phyloP scores from a whole-genome alignment of 1,140 invertebrate species.

The Eupristina koningsbergeri region DNA sequence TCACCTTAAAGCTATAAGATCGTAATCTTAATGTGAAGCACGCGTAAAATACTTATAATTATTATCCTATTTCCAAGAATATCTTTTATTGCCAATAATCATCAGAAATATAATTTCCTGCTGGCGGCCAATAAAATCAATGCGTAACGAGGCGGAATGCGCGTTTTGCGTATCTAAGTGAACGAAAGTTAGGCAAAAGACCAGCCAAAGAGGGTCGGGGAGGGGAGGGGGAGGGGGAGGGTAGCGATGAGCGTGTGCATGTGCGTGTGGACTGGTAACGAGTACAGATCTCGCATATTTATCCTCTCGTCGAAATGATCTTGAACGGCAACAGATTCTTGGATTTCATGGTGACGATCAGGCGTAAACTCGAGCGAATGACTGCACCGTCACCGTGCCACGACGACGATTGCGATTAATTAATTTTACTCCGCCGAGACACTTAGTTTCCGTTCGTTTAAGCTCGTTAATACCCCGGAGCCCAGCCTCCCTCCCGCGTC shows the following conservation, averaged over 20 bases:
- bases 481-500: neutral
- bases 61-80: slow-evolving; percentile 47
- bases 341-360: slow-evolving; percentile 55
- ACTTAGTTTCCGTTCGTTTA: slow-evolving; percentile 74
- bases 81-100: slow-evolving; percentile 47
- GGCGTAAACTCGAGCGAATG: slow-evolving; percentile 65
- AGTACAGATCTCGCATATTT: slow-evolving; percentile 26
- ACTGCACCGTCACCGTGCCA: slow-evolving; percentile 62
- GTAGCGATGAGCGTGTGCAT: no score
- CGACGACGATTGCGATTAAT: slow-evolving; percentile 73
- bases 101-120: slow-evolving; percentile 43
- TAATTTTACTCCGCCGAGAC: slow-evolving; percentile 73
- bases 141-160: slow-evolving; percentile 46
- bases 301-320: slow-evolving; percentile 43
- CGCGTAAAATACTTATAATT: slow-evolving; percentile 37
- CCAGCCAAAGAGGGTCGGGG: no score
- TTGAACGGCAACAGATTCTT: slow-evolving; percentile 51
- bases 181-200: slow-evolving; percentile 21
- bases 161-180: slow-evolving; percentile 7
- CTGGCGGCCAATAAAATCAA: slow-evolving; percentile 42
- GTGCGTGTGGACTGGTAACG: slow-evolving; percentile 27
- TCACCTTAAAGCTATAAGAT: slow-evolving; percentile 35
- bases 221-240: no score
- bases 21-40: slow-evolving; percentile 33
- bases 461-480: slow-evolving; percentile 68